Evolutionary conservation across 2,797 vertebrate species (phyloP).

Genomic region (Lagocephalus sceleratus): DNA sequence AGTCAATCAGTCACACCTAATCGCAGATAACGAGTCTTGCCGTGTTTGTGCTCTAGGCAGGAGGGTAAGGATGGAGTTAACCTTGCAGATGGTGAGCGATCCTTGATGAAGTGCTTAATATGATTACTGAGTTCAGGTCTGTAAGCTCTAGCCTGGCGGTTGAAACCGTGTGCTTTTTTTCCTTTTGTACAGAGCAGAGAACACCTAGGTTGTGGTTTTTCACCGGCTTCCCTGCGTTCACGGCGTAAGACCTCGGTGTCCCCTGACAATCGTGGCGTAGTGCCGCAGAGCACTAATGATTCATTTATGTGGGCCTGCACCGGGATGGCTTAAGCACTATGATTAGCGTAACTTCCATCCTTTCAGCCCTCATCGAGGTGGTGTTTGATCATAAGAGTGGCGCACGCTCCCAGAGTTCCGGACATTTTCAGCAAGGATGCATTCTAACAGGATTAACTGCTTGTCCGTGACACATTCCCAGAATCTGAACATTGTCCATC

Average conservation of each 20-base stretch:
- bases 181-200: conserved; percentile 8
- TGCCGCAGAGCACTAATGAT: conserved; percentile 48
- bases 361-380: conserved; percentile 59
- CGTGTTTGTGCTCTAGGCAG: too few species aligned
- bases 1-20: conserved; percentile 17
- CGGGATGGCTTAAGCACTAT: conserved; percentile 53
- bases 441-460: conserved; percentile 64
- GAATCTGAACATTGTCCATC: conserved; percentile 28
- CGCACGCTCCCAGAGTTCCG: conserved; percentile 20
- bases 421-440: conserved; percentile 55
- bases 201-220: conserved; percentile 11
- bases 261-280: conserved; percentile 36
- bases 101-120: conserved; percentile 43
- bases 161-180: conserved; percentile 24
- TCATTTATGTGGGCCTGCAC: conserved; percentile 41
- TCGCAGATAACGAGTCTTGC: neutral
- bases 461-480: conserved; percentile 21
- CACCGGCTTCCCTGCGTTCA: conserved; percentile 1
- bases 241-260: conserved; percentile 28
- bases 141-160: conserved; percentile 23
- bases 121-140: conserved; percentile 28
- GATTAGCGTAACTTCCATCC: conserved; percentile 63
- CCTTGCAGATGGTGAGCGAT: conserved; percentile 13
- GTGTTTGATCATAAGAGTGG: conserved; percentile 63
- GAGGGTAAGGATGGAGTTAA: conserved; percentile 11